Percentiles rank a stretch among this genome's conserved stretches.
Evolutionary conservation across 2,797 vertebrate genomes (phyloP).

Genomic region (Enteromius thamalakanensis): DNA sequence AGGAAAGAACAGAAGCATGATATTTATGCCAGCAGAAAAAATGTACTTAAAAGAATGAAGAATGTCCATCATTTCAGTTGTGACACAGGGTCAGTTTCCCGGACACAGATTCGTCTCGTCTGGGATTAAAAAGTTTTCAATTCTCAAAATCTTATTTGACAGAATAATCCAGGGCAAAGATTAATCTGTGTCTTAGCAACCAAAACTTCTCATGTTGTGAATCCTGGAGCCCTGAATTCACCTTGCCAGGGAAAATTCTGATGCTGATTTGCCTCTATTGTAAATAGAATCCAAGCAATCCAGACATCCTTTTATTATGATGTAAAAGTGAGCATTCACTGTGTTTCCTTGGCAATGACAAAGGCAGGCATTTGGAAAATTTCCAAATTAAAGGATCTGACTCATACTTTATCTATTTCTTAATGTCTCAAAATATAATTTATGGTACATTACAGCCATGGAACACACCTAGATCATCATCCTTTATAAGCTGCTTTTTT

Average conservation of each 20-base stretch:
- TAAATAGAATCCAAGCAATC: slow-evolving; percentile 1
- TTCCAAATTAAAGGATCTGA: slow-evolving; percentile 33
- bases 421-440: slow-evolving; percentile 55
- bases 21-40: not conserved
- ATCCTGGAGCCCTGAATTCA: slow-evolving; percentile 18
- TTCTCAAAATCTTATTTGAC: slow-evolving; percentile 17
- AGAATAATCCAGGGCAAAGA: slow-evolving; percentile 24
- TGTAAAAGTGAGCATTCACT: slow-evolving; percentile 4
- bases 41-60: not conserved
- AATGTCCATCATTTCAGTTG: not conserved
- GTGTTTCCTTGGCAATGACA: not conserved
- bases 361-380: not conserved
- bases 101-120: not conserved
- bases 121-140: not conserved
- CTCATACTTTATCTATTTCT: slow-evolving; percentile 40
- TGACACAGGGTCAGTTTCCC: not conserved
- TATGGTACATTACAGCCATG: slow-evolving; percentile 54
- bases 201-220: slow-evolving; percentile 7
- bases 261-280: slow-evolving; percentile 17
- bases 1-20: not conserved
- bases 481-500: slow-evolving; percentile 62
- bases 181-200: slow-evolving; percentile 23
- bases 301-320: slow-evolving; percentile 29
- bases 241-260: slow-evolving; percentile 2
- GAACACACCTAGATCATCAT: slow-evolving; percentile 64